A percentile compares a stretch with the other conserved stretches of the same genome.
These are phyloP conservation scores for Drosophila sordidula DNA, from an alignment of 2,888 invertebrate species.

Conservation along the genomic window DNA sequence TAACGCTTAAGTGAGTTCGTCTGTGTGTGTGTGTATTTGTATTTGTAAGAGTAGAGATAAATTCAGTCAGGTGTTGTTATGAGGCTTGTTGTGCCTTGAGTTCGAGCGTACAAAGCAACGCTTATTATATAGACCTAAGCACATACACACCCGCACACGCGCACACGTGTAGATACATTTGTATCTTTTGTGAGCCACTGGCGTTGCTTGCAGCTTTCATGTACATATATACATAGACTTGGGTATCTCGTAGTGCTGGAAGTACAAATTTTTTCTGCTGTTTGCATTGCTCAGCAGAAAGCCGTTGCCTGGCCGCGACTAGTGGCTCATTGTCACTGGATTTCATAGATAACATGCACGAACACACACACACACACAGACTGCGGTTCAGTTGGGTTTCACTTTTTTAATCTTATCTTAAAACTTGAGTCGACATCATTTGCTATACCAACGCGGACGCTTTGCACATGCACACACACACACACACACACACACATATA, in stretches of 20 bases:
- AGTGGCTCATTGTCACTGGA: conserved; percentile 64
- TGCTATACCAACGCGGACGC: conserved; percentile 47
- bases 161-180: conserved; percentile 52
- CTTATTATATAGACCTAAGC: conserved; percentile 44
- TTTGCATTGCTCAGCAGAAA: conserved; percentile 64
- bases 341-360: conserved; percentile 69
- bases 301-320: conserved; percentile 43
- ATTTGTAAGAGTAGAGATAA: conserved; percentile 52
- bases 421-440: conserved; percentile 78
- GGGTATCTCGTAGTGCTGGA: conserved; percentile 28
- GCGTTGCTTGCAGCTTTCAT: conserved; percentile 42
- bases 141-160: conserved; percentile 4
- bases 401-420: conserved; percentile 78
- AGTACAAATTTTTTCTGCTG: conserved; percentile 28
- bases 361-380: conserved; percentile 19
- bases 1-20: conserved; percentile 36
- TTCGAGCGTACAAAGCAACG: conserved; percentile 55
- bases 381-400: conserved; percentile 55
- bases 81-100: conserved; percentile 32
- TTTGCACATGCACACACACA: conserved; percentile 27
- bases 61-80: conserved; percentile 62
- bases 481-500: conserved; percentile 11
- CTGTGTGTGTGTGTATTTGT: conserved; percentile 26
- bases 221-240: conserved; percentile 27
- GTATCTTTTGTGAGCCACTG: conserved; percentile 66